Conservation (phyloP, 2,113 vertebrate genomes). For the Laticauda colubrina region DNA sequence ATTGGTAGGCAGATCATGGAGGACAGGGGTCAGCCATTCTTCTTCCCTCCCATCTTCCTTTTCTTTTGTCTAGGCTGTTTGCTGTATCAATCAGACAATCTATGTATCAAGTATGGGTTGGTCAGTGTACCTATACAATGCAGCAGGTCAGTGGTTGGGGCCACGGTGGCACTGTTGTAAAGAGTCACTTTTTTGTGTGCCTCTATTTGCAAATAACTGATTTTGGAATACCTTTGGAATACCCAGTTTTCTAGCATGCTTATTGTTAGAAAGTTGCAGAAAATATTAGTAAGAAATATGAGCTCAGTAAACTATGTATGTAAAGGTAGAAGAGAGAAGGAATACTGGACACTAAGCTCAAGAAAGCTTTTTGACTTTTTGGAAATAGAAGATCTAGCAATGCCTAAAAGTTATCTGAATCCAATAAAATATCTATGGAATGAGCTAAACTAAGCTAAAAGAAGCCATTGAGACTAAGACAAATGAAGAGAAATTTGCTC, state of each 20-base stretch:
- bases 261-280: not conserved
- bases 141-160: not conserved
- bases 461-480: too few relatives aligned
- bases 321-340: too few relatives aligned
- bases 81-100: not conserved
- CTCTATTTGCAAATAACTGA: not conserved
- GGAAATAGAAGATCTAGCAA: too few relatives aligned
- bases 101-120: not conserved
- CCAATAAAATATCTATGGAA: too few relatives aligned
- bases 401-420: too few relatives aligned
- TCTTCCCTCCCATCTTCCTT: not conserved
- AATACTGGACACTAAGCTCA: too few relatives aligned
- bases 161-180: not conserved
- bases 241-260: not conserved
- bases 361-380: too few relatives aligned
- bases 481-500: too few relatives aligned
- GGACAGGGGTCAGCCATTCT: not conserved
- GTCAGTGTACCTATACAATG: not conserved
- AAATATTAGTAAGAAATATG: not conserved
- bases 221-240: not conserved
- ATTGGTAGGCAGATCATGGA: not conserved
- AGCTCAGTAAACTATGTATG: too few relatives aligned
- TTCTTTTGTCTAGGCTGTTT: not conserved
- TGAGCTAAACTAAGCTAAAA: too few relatives aligned
- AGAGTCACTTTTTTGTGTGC: not conserved